phyloP scores from a whole-genome alignment of 2,797 vertebrate species.

The Argentina silus region DNA sequence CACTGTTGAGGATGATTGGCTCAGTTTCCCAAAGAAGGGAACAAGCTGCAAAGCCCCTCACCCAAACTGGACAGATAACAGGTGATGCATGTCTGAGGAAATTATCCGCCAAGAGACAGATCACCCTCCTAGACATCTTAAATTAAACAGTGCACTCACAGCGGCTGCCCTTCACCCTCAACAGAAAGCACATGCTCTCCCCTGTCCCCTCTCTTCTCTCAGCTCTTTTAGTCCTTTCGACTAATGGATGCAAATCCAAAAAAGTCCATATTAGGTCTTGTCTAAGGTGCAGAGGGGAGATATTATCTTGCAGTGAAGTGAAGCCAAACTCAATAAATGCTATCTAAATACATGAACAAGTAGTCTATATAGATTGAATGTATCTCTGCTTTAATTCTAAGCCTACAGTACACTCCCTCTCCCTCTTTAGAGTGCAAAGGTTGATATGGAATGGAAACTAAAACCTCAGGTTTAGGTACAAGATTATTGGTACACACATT shows the following conservation, averaged over 20 bases:
- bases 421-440: too few relatives aligned
- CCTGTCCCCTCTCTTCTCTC: conserved; percentile 16
- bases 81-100: conserved; percentile 64
- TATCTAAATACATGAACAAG: neutral
- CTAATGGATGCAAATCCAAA: conserved; percentile 52
- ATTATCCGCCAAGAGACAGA: conserved; percentile 47
- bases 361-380: neutral
- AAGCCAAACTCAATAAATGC: conserved; percentile 43
- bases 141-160: conserved; percentile 62
- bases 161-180: conserved; percentile 25
- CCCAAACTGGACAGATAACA: conserved; percentile 59
- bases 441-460: too few relatives aligned
- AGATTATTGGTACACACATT: too few relatives aligned
- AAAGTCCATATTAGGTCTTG: conserved; percentile 65
- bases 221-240: conserved; percentile 44
- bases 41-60: conserved; percentile 22
- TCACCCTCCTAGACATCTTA: conserved; percentile 46
- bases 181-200: conserved; percentile 63
- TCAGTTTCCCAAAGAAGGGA: conserved; percentile 19
- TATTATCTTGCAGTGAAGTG: conserved; percentile 29
- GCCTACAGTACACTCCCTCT: neutral
- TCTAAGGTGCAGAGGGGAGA: conserved; percentile 40
- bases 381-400: neutral
- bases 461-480: neutral
- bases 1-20: conserved; percentile 23